Base-by-base conservation (phyloP, 2,888 invertebrate species). In the Epinotia ramella region DNA sequence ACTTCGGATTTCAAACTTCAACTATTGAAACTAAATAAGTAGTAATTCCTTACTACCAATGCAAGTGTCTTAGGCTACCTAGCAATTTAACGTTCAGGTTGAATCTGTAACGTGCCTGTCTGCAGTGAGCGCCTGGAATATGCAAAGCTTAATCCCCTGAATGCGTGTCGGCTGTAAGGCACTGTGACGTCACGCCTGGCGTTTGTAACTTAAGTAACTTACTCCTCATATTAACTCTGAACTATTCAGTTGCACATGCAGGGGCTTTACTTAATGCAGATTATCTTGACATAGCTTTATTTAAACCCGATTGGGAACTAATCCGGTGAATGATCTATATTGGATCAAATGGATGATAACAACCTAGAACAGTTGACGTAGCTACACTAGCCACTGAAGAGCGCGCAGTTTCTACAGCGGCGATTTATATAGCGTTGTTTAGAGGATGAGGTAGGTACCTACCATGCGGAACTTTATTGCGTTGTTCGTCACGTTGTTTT, bases 91-190 rank as follows among this genome's bases (percentile, higher is more conserved):
- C 84, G 84, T 87, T 82, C 80, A 83, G 85, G 84, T 84, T 86
- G 86, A 85, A 86, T 87, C 85, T 85, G 83, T 87, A 88, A 86
- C 81, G 82, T 81, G 77, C 81, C 78, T 79, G 81, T 79, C 79
- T 79, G 82, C 80, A 77, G 77, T 80, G 79, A 80, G 73, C 73
- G 76, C 79, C 80, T 84, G 80, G 86, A 89, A 88, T 89, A 89
- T 89, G 87, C 89, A 87, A 84, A 88, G 86, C 85, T 85, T 89
- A 88, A 88, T 89, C 86, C 85, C 81, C 84, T 82, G 82, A 84
- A 86, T 85, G 86, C 84, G 82, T 85, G 83, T 84, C 84, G 80
- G 78, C 82, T 83, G 81, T 82, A 84, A 82, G 80, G 79, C 80
- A 82, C 80, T 79, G 78, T 80, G 82, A 80, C 81, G 81, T 80